These are phyloP conservation scores for Lamellibrachia luymesi DNA, from an alignment of 1,140 invertebrate genomes.

Conservation along the genomic window DNA sequence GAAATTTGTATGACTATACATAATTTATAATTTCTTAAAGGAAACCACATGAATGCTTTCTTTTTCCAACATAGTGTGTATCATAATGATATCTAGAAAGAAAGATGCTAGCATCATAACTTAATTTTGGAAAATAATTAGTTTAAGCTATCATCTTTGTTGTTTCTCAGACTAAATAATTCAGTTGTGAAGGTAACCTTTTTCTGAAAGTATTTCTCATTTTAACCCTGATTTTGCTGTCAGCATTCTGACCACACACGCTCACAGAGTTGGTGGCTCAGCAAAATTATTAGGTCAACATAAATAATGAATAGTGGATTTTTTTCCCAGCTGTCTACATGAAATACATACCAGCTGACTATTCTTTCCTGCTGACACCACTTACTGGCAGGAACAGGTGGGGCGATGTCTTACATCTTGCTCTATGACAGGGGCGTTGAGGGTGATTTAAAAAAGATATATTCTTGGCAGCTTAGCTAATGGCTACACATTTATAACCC, in stretches of 20 bases:
- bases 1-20: not conserved
- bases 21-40: not conserved
- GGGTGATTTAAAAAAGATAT: not conserved
- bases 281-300: not conserved
- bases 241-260: not conserved
- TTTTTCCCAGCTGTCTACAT: not conserved
- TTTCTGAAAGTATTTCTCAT: too few relatives aligned
- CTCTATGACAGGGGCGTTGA: not conserved
- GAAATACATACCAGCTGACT: slow-evolving; percentile 2
- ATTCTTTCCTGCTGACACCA: not conserved
- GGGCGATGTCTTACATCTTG: not conserved
- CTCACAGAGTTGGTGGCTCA: not conserved
- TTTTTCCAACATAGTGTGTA: not conserved
- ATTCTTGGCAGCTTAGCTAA: not conserved
- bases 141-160: not conserved
- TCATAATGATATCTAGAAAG: not conserved
- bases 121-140: too few relatives aligned
- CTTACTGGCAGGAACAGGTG: not conserved
- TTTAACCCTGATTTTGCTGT: not conserved
- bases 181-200: not conserved
- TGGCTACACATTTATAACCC: not conserved
- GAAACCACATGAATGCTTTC: not conserved
- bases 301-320: not conserved
- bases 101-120: too few relatives aligned
- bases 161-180: not conserved